Evolutionary conservation across 2,888 invertebrate species (phyloP).

Genomic region (Steinernema carpocapsae): DNA sequence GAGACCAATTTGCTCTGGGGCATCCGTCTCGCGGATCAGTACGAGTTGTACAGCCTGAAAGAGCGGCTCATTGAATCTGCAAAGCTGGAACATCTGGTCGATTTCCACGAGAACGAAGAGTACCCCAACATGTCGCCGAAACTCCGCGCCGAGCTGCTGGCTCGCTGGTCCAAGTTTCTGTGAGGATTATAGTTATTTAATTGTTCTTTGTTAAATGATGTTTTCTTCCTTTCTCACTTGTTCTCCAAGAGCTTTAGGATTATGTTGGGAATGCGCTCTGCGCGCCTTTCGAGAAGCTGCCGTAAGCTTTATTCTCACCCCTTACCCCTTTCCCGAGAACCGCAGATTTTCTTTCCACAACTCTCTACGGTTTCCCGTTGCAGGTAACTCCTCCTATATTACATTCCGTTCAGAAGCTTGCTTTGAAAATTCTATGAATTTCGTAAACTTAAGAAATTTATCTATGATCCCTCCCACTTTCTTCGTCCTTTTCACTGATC

Average conservation of each 20-base stretch:
- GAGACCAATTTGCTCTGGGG: background rate
- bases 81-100: background rate
- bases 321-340: background rate
- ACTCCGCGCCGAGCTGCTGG: too few species aligned
- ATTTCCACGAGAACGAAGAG: background rate
- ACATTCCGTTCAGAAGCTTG: slow-evolving; percentile 32
- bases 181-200: too few species aligned
- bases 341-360: slow-evolving; percentile 3
- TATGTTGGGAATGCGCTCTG: background rate
- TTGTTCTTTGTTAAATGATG: too few species aligned
- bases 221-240: too few species aligned
- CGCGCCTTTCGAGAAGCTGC: slow-evolving; percentile 23
- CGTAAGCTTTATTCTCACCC: slow-evolving; percentile 16
- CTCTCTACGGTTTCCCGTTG: slow-evolving; percentile 20
- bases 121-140: background rate
- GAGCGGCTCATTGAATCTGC: background rate
- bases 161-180: too few species aligned
- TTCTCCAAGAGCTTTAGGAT: too few species aligned
- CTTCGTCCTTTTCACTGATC: background rate
- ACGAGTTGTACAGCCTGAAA: background rate
- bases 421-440: background rate
- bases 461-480: background rate
- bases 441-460: background rate
- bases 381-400: background rate
- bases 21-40: slow-evolving; percentile 5